Evolutionary conservation across 2,113 vertebrate species (phyloP).

Genomic region (Ia io): DNA sequence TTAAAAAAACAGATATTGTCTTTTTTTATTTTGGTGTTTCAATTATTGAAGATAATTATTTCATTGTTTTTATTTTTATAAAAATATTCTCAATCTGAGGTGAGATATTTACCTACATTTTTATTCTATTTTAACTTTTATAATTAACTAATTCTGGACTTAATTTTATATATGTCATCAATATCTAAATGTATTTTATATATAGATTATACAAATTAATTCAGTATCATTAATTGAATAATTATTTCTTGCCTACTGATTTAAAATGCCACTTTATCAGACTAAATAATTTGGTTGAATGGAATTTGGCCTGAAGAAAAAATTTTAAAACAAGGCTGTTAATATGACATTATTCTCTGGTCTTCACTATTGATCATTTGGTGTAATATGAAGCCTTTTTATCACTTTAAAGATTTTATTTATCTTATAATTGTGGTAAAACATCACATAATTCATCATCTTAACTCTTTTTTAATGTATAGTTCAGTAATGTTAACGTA

Average conservation of each 20-base stretch:
- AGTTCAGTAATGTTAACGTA: background rate
- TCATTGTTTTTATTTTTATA: conserved; percentile 14
- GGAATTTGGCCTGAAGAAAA: background rate
- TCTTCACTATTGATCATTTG: background rate
- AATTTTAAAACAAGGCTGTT: background rate
- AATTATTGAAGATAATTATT: background rate
- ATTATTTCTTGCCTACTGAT: background rate
- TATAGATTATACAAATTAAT: background rate
- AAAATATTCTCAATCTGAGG: background rate
- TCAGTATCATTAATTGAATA: background rate
- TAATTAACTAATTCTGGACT: background rate
- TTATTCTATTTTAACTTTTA: background rate
- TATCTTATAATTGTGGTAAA: background rate
- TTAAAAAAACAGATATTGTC: background rate
- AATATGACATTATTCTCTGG: background rate
- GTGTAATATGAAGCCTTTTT: background rate
- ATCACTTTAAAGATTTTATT: background rate
- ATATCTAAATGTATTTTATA: background rate
- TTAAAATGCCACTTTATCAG: conserved; percentile 14
- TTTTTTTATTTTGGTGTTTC: conserved; percentile 15
- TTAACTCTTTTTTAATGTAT: background rate
- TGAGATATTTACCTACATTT: background rate
- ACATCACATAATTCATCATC: background rate
- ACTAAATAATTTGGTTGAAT: background rate
- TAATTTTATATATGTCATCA: background rate